These are phyloP conservation scores for Ploceus nigricollis DNA, from an alignment of 2,113 vertebrate species.

Conservation along the genomic window DNA sequence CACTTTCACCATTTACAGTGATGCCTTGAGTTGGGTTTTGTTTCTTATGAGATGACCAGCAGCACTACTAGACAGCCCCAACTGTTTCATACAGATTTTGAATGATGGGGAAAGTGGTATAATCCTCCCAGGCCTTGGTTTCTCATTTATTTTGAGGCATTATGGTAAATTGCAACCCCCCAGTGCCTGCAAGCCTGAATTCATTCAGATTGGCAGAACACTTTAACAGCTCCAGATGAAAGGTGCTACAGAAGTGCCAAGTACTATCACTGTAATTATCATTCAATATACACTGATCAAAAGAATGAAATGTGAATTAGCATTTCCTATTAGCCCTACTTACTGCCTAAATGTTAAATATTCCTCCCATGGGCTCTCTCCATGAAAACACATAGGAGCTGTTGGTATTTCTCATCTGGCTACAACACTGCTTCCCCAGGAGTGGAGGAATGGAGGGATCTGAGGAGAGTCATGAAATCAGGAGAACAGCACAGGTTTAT, in stretches of 20 bases:
- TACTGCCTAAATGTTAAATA: slow-evolving; percentile 39
- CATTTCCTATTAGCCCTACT: slow-evolving; percentile 62
- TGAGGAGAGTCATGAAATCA: background rate
- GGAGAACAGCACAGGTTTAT: background rate
- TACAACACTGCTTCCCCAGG: background rate
- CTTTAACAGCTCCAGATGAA: slow-evolving; percentile 32
- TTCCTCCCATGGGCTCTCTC: slow-evolving; percentile 33
- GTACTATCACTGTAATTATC: slow-evolving; percentile 51
- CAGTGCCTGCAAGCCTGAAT: background rate
- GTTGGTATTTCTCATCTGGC: background rate
- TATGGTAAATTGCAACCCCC: background rate
- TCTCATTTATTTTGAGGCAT: background rate
- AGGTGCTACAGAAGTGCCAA: slow-evolving; percentile 61
- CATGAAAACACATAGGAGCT: slow-evolving; percentile 1
- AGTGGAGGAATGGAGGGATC: background rate
- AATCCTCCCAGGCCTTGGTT: background rate
- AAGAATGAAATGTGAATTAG: slow-evolving; percentile 64
- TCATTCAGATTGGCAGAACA: background rate
- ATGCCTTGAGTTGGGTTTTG: background rate
- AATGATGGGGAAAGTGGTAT: background rate
- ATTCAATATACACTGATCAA: slow-evolving; percentile 59
- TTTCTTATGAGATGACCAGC: background rate
- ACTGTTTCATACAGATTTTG: background rate
- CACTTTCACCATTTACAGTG: background rate
- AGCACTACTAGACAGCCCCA: background rate